phyloP scores from a whole-genome alignment of 2,888 invertebrate genomes.

The Coecobrya sp. region DNA sequence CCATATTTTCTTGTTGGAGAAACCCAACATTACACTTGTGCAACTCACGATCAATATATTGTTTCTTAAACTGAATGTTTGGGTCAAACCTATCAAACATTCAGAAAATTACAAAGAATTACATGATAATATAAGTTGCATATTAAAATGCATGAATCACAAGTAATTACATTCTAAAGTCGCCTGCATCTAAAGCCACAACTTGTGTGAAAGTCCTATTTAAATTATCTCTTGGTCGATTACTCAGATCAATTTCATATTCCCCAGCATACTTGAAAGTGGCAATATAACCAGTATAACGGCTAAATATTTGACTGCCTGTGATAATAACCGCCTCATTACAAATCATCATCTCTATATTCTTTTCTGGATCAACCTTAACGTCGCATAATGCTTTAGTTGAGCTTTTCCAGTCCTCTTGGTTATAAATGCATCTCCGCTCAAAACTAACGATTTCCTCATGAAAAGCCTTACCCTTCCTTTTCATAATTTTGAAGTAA shows the following conservation, averaged over 20 bases:
- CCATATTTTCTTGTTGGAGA: constrained; percentile 19
- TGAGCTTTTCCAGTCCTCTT: neutral
- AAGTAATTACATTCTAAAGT: constrained; percentile 85
- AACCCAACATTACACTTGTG: constrained; percentile 87
- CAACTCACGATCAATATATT: constrained; percentile 88
- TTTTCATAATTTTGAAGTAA: constrained; percentile 87
- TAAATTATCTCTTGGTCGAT: constrained; percentile 87
- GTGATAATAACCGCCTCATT: constrained; percentile 94
- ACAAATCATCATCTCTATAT: constrained; percentile 92
- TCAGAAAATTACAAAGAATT: neutral
- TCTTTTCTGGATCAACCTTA: neutral
- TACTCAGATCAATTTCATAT: too few relatives aligned
- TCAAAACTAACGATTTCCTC: neutral
- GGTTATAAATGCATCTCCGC: neutral
- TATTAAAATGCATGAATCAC: neutral
- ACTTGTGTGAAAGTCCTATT: constrained; percentile 87
- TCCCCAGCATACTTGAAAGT: constrained; percentile 88
- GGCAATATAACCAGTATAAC: constrained; percentile 88
- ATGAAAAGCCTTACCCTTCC: neutral
- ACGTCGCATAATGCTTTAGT: neutral
- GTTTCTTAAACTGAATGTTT: constrained; percentile 84
- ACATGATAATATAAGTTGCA: constrained; percentile 60
- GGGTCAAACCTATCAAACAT: neutral
- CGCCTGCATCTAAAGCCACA: constrained; percentile 89
- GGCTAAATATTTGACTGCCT: constrained; percentile 88